Conservation (phyloP, 2,888 invertebrate species). For the Ctena decussata region DNA sequence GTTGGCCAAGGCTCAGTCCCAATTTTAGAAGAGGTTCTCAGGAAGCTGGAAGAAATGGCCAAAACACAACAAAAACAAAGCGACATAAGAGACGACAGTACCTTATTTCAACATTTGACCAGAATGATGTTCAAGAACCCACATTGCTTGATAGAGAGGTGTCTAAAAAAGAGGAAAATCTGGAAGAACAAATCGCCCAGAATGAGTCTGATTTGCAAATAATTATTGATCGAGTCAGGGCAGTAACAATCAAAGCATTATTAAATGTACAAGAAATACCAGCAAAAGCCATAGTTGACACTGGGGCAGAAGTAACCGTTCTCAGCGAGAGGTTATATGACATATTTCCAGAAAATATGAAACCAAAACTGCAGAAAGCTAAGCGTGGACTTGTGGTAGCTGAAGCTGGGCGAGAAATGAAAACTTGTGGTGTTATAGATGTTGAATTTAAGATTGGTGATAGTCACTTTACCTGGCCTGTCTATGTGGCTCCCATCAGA, state of each 20-base stretch:
- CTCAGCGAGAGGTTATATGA: slow-evolving; percentile 1
- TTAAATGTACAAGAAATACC: background rate
- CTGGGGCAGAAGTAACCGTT: slow-evolving; percentile 32
- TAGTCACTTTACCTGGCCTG: slow-evolving; percentile 1
- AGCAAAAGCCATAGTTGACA: slow-evolving; percentile 22
- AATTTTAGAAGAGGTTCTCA: background rate
- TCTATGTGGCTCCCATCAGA: too few species aligned
- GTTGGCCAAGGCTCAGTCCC: slow-evolving; percentile 1
- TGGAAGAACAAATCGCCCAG: background rate
- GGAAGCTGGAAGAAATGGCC: background rate
- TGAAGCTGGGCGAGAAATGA: background rate
- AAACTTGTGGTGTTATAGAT: background rate
- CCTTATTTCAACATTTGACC: too few species aligned
- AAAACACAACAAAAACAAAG: background rate
- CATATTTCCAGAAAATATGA: background rate
- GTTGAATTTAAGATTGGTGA: slow-evolving; percentile 1
- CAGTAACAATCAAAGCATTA: too few species aligned
- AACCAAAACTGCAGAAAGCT: background rate
- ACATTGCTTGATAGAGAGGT: background rate
- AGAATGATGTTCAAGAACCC: background rate
- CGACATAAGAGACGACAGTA: background rate
- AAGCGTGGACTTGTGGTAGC: background rate
- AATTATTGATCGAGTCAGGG: too few species aligned
- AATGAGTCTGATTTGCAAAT: background rate
- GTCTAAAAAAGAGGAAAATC: background rate